Evolutionary conservation across 2,888 invertebrate species (phyloP).

Genomic region (Podotricha telesiphe): DNA sequence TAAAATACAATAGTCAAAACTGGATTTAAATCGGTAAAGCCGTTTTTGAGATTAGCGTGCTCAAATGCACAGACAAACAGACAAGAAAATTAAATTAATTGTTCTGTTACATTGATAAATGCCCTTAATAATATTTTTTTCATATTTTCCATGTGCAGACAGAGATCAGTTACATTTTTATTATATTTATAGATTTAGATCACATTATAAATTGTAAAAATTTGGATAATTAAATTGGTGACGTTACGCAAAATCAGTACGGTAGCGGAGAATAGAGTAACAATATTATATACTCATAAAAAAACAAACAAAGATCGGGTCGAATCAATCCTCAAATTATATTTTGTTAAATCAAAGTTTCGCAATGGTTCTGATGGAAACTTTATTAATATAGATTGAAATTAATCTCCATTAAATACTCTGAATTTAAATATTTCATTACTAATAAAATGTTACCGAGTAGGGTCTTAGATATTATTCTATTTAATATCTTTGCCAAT

Average conservation of each 20-base stretch:
- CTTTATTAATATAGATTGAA: conserved; percentile 26
- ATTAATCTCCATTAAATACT: conserved; percentile 25
- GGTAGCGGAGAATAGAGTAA: neutral
- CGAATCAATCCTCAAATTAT: neutral
- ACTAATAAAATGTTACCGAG: conserved; percentile 17
- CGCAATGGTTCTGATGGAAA: conserved; percentile 3
- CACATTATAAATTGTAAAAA: no score
- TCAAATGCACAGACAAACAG: no score
- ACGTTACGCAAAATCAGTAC: neutral
- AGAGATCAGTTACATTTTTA: no score
- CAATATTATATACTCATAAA: neutral
- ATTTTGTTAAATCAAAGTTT: conserved; percentile 13
- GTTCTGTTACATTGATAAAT: no score
- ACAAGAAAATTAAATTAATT: no score
- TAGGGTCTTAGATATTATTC: conserved; percentile 9
- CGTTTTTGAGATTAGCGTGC: no score
- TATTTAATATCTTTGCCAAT: conserved; percentile 16
- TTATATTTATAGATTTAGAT: no score
- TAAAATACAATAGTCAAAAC: no score
- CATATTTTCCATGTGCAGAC: no score
- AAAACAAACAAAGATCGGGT: neutral
- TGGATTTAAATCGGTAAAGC: no score
- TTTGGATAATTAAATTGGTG: no score
- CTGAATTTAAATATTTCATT: conserved; percentile 30
- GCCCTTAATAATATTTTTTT: no score